A percentile compares a stretch with the other conserved stretches of the same genome.
Evolutionary conservation across 2,888 invertebrate species (phyloP).

Genomic region (Acrobasis repandana): DNA sequence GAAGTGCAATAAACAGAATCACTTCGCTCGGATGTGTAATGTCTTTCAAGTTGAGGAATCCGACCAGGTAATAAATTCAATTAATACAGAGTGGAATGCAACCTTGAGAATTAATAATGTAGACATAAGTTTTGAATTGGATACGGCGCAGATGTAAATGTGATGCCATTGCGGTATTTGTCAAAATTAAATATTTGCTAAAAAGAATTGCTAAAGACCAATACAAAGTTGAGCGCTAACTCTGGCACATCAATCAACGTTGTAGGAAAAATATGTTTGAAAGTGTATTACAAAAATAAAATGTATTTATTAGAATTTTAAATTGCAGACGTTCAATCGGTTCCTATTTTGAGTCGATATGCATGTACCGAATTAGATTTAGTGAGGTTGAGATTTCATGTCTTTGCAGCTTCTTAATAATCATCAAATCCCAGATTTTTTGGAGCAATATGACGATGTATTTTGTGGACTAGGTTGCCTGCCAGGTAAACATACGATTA

Average conservation of each 20-base stretch:
- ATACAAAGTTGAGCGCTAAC: slow-evolving; percentile 28
- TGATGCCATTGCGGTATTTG: slow-evolving; percentile 26
- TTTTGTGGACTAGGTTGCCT: slow-evolving; percentile 27
- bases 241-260: no score
- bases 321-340: no score
- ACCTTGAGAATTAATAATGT: slow-evolving; percentile 27
- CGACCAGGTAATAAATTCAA: slow-evolving; percentile 29
- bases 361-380: slow-evolving; percentile 29
- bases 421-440: neutral
- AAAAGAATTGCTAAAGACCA: slow-evolving; percentile 25
- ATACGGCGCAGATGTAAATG: slow-evolving; percentile 36
- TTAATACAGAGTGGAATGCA: slow-evolving; percentile 27
- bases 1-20: slow-evolving; percentile 27
- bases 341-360: slow-evolving; percentile 22
- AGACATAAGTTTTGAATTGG: slow-evolving; percentile 32
- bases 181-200: slow-evolving; percentile 19
- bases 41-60: slow-evolving; percentile 24
- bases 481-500: slow-evolving; percentile 21
- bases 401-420: neutral
- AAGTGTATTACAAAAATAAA: no score
- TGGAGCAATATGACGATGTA: slow-evolving; percentile 7
- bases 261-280: no score
- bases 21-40: slow-evolving; percentile 30
- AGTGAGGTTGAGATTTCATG: slow-evolving; percentile 1
- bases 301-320: no score